Evolutionary conservation across 2,797 vertebrate species (phyloP).

Genomic region (Xenentodon cancila): DNA sequence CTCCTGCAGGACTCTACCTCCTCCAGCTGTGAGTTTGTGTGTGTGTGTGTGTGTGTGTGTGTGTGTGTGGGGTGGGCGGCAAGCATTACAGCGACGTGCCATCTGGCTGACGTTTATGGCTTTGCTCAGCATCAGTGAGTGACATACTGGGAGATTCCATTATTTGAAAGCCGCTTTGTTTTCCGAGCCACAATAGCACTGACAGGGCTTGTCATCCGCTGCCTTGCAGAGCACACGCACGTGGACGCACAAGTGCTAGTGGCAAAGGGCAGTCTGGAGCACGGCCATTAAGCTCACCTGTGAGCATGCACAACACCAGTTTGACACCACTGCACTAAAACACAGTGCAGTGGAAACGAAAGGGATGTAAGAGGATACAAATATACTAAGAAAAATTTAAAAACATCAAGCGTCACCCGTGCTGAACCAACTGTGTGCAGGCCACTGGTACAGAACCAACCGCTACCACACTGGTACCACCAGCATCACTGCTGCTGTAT

Average conservation of each 20-base stretch:
- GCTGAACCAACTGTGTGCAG: slow-evolving; percentile 21
- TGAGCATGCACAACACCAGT: background rate
- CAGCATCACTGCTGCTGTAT: background rate
- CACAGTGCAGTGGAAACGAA: slow-evolving; percentile 16
- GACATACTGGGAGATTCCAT: slow-evolving; percentile 64
- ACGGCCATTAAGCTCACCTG: slow-evolving; percentile 18
- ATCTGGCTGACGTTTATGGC: slow-evolving; percentile 67
- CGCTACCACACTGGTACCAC: slow-evolving; percentile 26
- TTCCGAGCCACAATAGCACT: slow-evolving; percentile 63
- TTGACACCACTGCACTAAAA: slow-evolving; percentile 18
- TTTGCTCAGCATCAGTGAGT: slow-evolving; percentile 62
- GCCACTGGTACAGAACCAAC: slow-evolving; percentile 1
- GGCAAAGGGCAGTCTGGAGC: slow-evolving; percentile 40
- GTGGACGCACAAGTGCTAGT: slow-evolving; percentile 28
- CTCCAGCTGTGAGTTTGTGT: slow-evolving; percentile 8
- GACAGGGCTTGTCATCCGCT: slow-evolving; percentile 72
- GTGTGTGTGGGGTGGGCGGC: slow-evolving; percentile 1
- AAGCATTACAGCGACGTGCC: slow-evolving; percentile 44
- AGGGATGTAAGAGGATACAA: too few species aligned
- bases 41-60: background rate
- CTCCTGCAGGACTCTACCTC: slow-evolving; percentile 16
- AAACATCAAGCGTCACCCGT: slow-evolving; percentile 14
- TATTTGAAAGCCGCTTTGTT: slow-evolving; percentile 68
- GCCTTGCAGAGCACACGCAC: slow-evolving; percentile 32
- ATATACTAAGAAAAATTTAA: too few species aligned